These are phyloP conservation scores for Clarias macrocephalus DNA, from an alignment of 2,113 vertebrate genomes.

Conservation along the genomic window DNA sequence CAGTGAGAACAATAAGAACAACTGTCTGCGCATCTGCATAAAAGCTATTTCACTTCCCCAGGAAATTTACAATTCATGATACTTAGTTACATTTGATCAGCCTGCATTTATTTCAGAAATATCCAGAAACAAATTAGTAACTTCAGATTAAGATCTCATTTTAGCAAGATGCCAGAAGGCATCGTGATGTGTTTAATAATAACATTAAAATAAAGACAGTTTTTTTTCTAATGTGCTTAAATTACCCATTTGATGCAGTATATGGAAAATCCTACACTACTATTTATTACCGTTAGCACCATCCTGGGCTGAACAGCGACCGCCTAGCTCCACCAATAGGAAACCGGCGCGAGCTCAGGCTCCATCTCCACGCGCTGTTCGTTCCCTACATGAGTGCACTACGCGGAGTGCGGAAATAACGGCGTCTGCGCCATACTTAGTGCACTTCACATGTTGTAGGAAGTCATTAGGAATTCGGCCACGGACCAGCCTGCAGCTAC, in stretches of 20 bases:
- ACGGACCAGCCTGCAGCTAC: neutral
- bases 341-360: conserved; percentile 12
- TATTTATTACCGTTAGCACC: conserved; percentile 53
- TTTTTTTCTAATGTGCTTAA: neutral
- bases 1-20: too few species aligned
- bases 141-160: neutral
- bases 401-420: neutral
- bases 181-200: neutral
- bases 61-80: neutral
- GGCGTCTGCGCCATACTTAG: neutral
- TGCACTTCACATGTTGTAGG: neutral
- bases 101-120: neutral
- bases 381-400: conserved; percentile 2
- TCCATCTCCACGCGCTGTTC: neutral
- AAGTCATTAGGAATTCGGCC: neutral
- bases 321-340: conserved; percentile 68
- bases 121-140: neutral
- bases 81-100: neutral
- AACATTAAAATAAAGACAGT: neutral
- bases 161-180: neutral
- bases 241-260: neutral
- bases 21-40: neutral
- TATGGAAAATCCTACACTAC: neutral
- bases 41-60: neutral
- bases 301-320: conserved; percentile 67